These are phyloP conservation scores for Parascotia fuliginaria DNA, from an alignment of 2,888 invertebrate species.

Conservation along the genomic window DNA sequence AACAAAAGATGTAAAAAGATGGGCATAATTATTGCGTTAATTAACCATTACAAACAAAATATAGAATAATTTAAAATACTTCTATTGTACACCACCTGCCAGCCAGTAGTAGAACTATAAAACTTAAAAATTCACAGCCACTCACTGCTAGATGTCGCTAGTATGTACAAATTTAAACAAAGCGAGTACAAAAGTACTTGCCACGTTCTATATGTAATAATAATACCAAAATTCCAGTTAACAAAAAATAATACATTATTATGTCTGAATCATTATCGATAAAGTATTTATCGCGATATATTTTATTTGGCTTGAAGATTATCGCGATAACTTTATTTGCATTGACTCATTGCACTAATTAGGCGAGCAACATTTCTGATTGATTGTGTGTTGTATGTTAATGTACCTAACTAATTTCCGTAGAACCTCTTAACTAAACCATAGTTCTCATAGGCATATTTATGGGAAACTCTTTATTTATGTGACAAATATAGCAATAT, in stretches of 20 bases:
- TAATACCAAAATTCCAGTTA: no score
- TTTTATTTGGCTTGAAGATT: conserved; percentile 11
- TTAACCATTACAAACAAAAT: not conserved
- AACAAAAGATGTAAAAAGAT: no score
- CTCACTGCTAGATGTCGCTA: conserved; percentile 46
- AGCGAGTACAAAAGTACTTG: not conserved
- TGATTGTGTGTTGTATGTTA: conserved; percentile 6
- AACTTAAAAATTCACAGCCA: not conserved
- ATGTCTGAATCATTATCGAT: conserved; percentile 7
- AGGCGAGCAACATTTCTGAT: conserved; percentile 12
- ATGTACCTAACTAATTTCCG: not conserved
- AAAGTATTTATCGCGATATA: conserved; percentile 14
- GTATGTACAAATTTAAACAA: conserved; percentile 1
- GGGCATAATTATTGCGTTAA: no score
- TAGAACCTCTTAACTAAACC: not conserved
- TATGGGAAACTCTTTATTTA: no score
- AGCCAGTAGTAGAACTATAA: not conserved
- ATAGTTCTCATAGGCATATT: no score
- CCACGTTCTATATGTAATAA: conserved; percentile 1
- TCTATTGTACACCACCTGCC: conserved; percentile 19
- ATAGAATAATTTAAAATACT: not conserved
- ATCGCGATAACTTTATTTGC: conserved; percentile 12
- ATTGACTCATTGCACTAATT: conserved; percentile 9
- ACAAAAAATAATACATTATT: not conserved
- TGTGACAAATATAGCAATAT: no score